phyloP scores from a whole-genome alignment of 2,113 vertebrate species.

The Pogonocichla stellata region DNA sequence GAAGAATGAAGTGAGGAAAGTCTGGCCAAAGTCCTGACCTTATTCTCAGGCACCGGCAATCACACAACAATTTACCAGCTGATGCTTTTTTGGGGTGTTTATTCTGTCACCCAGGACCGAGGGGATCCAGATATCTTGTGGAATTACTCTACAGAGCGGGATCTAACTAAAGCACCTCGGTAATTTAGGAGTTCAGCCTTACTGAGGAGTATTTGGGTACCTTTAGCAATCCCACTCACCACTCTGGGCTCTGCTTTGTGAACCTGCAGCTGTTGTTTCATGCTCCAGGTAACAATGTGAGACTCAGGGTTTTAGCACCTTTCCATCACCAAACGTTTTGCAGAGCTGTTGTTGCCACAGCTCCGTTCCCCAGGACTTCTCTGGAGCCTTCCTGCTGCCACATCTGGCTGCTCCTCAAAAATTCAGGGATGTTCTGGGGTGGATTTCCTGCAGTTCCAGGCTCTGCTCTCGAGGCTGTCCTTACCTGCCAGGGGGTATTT shows the following conservation, averaged over 20 bases:
- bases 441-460: rapidly evolving
- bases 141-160: neutral
- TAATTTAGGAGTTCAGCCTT: neutral
- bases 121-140: neutral
- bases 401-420: neutral
- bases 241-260: neutral
- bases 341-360: neutral
- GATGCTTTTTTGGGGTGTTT: neutral
- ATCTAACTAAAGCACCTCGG: neutral
- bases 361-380: neutral
- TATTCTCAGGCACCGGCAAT: neutral
- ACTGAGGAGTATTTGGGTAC: neutral
- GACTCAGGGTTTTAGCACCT: neutral
- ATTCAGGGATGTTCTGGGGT: neutral
- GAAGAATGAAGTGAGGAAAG: neutral
- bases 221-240: neutral
- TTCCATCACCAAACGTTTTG: neutral
- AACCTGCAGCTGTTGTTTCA: neutral
- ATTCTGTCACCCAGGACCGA: neutral
- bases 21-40: neutral
- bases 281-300: neutral
- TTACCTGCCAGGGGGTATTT: neutral
- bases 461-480: rapidly evolving
- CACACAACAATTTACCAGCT: neutral
- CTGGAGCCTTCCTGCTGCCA: neutral